Base-by-base conservation (phyloP, 2,888 invertebrate species). In the Steinernema carpocapsae region DNA sequence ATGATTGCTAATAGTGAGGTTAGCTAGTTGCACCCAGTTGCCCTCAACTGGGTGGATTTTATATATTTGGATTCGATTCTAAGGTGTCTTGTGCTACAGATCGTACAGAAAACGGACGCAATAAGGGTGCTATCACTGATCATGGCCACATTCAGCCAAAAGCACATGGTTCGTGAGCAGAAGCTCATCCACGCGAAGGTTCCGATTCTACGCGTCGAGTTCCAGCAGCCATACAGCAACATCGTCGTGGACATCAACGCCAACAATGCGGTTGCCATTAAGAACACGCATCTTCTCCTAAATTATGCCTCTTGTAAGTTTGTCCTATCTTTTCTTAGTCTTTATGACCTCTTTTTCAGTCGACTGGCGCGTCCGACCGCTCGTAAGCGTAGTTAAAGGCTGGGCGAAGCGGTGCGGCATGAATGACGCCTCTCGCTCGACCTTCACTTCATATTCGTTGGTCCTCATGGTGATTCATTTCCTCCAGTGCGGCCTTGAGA, bases 391-490 rank as follows among this genome's bases (percentile, higher is more conserved):
- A 76, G 92, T 94, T 22, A 99, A 99, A 90, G 91, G 94, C 81
- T 99, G 97, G 97, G 97, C 97, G 72, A 93, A 93, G 87, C 92
- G 91, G 87, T 94, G 96, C 88, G 91, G 93, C 88, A 97, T 99
- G 86, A 97, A 97, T 89, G 94, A 97, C 90, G 97, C 97, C 74
- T 93, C 94, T 80, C 92, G 92, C 79, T 93, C 93, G 91, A 96
- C 96, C 76, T 93, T 99, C 79, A 97, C 97, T 22, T 96, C 96
- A 87, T 99, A 97, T 90, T 95, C 97, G n/a, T 91, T 97, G 86
- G 94, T 93, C 1, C 91, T 99, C 81, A 97, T 99, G 97, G 93
- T 96, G 80, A 92, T 99, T 86, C 94, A 97, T 90, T 99, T 93
- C 90, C 90, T 99, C 84, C 99, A 99, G 89, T 93, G 93, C 90